Conservation (phyloP, 2,888 invertebrate genomes). For the Xestia xanthographa region DNA sequence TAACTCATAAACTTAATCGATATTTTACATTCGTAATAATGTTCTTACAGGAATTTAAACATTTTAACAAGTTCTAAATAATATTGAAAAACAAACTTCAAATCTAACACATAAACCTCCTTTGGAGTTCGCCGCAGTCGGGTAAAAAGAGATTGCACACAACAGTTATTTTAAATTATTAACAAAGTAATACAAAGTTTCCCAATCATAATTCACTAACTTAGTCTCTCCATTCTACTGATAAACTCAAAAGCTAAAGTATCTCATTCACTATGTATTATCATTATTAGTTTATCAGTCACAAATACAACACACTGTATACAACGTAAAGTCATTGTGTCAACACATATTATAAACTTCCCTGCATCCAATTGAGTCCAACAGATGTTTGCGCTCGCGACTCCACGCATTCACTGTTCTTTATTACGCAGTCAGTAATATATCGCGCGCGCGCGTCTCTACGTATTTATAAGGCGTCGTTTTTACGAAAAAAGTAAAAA, state of each 20-base stretch:
- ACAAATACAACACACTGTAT: slow-evolving; percentile 70
- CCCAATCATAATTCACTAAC: not conserved
- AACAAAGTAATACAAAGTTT: not conserved
- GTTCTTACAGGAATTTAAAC: not conserved
- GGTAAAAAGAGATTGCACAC: too few relatives aligned
- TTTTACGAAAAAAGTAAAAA: not conserved
- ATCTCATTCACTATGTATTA: not conserved
- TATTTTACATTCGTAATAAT: not conserved
- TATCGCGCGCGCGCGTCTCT: slow-evolving; percentile 28
- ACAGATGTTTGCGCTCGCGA: slow-evolving; percentile 78
- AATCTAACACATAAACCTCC: not conserved
- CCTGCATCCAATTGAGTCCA: slow-evolving; percentile 77
- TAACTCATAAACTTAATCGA: not conserved
- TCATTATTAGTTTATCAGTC: not conserved
- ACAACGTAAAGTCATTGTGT: slow-evolving; percentile 60
- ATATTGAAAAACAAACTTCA: not conserved
- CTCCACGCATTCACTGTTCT: slow-evolving; percentile 54
- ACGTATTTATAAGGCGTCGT: slow-evolving; percentile 13
- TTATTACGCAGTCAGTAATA: slow-evolving; percentile 34
- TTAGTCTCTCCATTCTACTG: not conserved
- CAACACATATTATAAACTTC: slow-evolving; percentile 78
- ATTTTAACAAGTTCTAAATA: too few relatives aligned
- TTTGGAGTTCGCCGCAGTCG: too few relatives aligned
- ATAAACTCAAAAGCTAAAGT: not conserved
- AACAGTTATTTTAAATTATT: not conserved